phyloP scores from a whole-genome alignment of 2,888 invertebrate genomes.

The Emmelina monodactyla region DNA sequence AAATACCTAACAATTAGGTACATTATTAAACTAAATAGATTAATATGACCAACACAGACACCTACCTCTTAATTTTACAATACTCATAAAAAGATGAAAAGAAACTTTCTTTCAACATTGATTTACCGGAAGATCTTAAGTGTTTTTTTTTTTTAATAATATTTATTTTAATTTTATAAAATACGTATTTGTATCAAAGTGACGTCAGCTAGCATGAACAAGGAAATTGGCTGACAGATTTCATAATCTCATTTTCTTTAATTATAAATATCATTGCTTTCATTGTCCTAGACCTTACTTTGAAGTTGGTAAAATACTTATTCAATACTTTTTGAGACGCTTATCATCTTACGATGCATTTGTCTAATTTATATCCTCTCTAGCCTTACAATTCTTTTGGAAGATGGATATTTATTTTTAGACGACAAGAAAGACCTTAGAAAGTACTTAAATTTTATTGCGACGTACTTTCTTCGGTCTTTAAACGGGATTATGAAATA shows the following conservation, averaged over 20 bases:
- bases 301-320: constrained; percentile 63
- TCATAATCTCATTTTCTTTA: constrained; percentile 30
- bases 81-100: constrained; percentile 61
- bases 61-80: constrained; percentile 58
- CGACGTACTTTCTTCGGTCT: constrained; percentile 17
- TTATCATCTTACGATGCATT: constrained; percentile 59
- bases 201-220: constrained; percentile 53
- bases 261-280: constrained; percentile 64
- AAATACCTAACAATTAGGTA: constrained; percentile 56
- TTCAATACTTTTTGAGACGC: constrained; percentile 58
- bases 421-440: constrained; percentile 21
- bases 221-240: constrained; percentile 52
- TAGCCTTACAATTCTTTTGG: constrained; percentile 49
- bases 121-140: constrained; percentile 60
- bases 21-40: constrained; percentile 61
- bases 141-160: constrained; percentile 42
- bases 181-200: constrained; percentile 64
- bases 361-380: constrained; percentile 45
- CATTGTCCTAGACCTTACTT: constrained; percentile 49
- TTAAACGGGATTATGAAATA: constrained; percentile 23
- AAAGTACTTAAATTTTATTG: constrained; percentile 14
- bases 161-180: constrained; percentile 48
- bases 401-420: constrained; percentile 29
- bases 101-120: constrained; percentile 50
- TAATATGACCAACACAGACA: constrained; percentile 59